Conservation (phyloP, 2,888 invertebrate genomes). For the Helicoverpa assulta region DNA sequence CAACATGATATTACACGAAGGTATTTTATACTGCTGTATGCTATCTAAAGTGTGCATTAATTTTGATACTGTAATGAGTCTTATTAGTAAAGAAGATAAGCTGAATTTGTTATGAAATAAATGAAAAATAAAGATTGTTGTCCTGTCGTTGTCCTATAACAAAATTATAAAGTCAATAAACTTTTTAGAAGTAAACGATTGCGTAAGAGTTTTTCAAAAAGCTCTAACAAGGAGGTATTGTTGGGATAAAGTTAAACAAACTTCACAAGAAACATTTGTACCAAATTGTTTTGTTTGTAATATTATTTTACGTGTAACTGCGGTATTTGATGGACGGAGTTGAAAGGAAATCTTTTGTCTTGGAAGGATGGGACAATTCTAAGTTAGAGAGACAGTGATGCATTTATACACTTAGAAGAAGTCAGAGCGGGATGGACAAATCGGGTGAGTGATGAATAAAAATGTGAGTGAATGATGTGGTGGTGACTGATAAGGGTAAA, state of each 20-base stretch:
- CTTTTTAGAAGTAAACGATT: neutral
- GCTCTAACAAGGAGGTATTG: neutral
- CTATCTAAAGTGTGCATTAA: too few species aligned
- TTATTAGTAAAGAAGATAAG: too few species aligned
- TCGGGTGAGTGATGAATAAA: neutral
- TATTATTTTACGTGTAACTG: neutral
- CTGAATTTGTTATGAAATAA: too few species aligned
- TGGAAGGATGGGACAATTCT: neutral
- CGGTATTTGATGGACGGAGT: neutral
- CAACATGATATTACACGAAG: too few species aligned
- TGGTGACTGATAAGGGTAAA: neutral
- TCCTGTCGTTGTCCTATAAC: too few species aligned
- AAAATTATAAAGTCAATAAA: too few species aligned
- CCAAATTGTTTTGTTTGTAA: neutral
- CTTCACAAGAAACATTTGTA: neutral
- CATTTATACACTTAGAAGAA: neutral
- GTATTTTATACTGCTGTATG: too few species aligned
- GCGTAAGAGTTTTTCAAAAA: neutral
- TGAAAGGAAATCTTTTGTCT: neutral
- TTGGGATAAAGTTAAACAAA: conserved; percentile 1
- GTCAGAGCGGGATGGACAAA: neutral
- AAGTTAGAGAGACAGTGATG: neutral
- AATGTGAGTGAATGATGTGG: neutral
- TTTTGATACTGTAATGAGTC: too few species aligned
- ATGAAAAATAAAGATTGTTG: too few species aligned